phyloP scores from a whole-genome alignment of 92 coral and sea anemone species.

The Heliopora coerulea region DNA sequence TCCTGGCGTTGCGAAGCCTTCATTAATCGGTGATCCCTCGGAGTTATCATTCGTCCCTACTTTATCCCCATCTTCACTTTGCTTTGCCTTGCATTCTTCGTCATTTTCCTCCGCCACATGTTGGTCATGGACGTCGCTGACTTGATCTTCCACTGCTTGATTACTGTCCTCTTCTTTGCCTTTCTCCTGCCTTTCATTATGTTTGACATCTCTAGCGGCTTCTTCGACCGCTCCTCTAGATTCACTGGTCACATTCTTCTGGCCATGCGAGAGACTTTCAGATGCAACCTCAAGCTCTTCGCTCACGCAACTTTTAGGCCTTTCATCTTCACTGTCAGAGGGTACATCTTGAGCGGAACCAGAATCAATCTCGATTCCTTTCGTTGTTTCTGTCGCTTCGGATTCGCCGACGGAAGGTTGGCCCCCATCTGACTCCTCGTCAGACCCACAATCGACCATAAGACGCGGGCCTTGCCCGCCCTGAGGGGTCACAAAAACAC shows the following conservation, averaged over 20 bases:
- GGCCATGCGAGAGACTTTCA: not conserved
- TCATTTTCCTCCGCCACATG: not conserved
- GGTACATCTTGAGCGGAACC: not conserved
- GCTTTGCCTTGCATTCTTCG: not conserved
- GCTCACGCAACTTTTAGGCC: not conserved
- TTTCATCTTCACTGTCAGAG: not conserved
- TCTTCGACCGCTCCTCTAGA: not conserved
- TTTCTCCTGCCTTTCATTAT: not conserved
- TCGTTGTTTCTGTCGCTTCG: not conserved
- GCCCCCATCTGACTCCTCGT: conserved; percentile 28
- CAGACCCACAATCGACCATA: conserved; percentile 49
- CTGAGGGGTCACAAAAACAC: not conserved
- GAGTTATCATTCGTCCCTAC: not conserved
- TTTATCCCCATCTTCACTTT: not conserved
- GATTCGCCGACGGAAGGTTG: conserved; percentile 16
- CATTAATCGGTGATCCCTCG: not conserved
- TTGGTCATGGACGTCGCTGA: not conserved
- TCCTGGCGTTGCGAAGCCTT: too few relatives aligned
- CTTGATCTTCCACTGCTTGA: too few relatives aligned
- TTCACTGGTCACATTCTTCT: not conserved
- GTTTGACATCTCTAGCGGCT: not conserved
- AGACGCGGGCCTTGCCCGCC: conserved; percentile 35
- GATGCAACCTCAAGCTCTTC: not conserved
- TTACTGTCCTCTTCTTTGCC: not conserved
- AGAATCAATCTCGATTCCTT: not conserved